phyloP scores from a whole-genome alignment of 2,797 vertebrate genomes.

The Bovichtus variegatus region DNA sequence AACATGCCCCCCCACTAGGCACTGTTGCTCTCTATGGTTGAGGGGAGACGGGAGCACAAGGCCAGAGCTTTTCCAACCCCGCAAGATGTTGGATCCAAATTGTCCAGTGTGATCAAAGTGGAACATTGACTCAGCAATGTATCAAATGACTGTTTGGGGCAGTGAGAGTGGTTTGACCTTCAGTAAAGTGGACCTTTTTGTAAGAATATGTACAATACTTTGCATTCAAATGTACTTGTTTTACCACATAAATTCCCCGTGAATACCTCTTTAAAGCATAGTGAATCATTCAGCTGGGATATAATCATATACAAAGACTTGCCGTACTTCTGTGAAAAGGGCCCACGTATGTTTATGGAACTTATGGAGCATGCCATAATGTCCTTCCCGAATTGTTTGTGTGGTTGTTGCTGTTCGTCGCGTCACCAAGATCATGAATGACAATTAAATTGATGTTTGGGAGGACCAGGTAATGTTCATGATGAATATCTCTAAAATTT shows the following conservation, averaged over 20 bases:
- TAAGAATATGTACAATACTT: slow-evolving; percentile 76
- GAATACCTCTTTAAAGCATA: slow-evolving; percentile 63
- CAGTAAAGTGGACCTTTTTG: slow-evolving; percentile 57
- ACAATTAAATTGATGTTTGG: slow-evolving; percentile 3
- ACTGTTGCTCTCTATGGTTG: slow-evolving; percentile 55
- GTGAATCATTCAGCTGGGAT: slow-evolving; percentile 56
- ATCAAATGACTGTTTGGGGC: slow-evolving; percentile 70
- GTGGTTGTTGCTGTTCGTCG: background rate
- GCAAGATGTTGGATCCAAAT: slow-evolving; percentile 46
- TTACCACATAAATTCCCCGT: slow-evolving; percentile 34
- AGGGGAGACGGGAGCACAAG: slow-evolving; percentile 41
- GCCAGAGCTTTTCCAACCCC: slow-evolving; percentile 39
- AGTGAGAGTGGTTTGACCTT: slow-evolving; percentile 75
- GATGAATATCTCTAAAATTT: slow-evolving; percentile 17
- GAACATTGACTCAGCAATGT: slow-evolving; percentile 60
- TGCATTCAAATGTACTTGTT: slow-evolving; percentile 63
- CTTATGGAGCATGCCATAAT: slow-evolving; percentile 7
- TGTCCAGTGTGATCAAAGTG: slow-evolving; percentile 64
- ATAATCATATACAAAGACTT: slow-evolving; percentile 57
- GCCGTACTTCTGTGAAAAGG: slow-evolving; percentile 36
- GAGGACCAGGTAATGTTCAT: slow-evolving; percentile 1
- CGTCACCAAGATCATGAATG: slow-evolving; percentile 2
- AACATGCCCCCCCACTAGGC: slow-evolving; percentile 58
- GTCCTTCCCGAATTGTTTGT: slow-evolving; percentile 13
- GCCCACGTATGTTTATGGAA: slow-evolving; percentile 16